Conservation (phyloP, 2,888 invertebrate genomes). For the Drosophila engyochracea region DNA sequence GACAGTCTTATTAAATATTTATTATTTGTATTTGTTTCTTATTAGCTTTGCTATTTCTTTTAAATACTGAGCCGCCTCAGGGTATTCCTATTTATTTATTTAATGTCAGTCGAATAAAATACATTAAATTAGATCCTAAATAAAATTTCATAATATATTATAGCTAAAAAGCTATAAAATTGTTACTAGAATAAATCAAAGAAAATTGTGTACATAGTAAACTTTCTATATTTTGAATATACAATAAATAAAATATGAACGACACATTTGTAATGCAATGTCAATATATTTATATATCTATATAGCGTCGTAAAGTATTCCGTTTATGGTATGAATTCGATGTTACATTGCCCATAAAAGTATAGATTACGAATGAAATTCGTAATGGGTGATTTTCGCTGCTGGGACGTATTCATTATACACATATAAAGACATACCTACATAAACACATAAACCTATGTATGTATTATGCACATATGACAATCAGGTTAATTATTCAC, state of each 20-base stretch:
- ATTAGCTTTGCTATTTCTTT: not conserved
- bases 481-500: constrained; percentile 21
- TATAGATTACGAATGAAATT: not conserved
- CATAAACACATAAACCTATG: not conserved
- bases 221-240: not conserved
- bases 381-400: not conserved
- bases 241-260: not conserved
- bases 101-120: not conserved
- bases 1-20: not conserved
- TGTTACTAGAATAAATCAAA: not conserved
- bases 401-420: not conserved
- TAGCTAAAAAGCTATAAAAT: not conserved
- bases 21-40: not conserved
- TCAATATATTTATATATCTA: not conserved
- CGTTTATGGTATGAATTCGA: not conserved
- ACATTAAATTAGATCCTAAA: not conserved
- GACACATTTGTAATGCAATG: not conserved
- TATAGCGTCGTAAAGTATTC: not conserved
- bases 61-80: not conserved
- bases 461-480: constrained; percentile 1
- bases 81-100: not conserved
- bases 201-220: not conserved
- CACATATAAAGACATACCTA: not conserved
- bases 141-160: not conserved
- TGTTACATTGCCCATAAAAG: not conserved